Percentiles rank a stretch among this genome's conserved stretches.
Evolutionary conservation across 1,140 invertebrate species (phyloP).

Genomic region (Aphaenogaster floridana): DNA sequence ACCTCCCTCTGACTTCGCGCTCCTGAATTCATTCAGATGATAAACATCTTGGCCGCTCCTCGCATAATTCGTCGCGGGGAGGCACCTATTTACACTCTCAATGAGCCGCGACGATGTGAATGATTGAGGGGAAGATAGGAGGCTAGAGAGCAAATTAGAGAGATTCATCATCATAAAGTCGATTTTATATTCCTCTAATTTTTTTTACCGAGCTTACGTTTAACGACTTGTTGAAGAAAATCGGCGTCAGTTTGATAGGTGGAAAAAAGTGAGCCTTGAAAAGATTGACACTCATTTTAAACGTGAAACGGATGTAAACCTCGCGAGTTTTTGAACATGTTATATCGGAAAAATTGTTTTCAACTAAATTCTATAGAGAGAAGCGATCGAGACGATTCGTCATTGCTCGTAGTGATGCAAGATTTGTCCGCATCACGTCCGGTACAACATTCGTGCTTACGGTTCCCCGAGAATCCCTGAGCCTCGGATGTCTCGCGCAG

Average conservation of each 20-base stretch:
- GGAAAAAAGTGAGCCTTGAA: background rate
- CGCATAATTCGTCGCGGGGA: constrained; percentile 76
- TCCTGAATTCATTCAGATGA: constrained; percentile 79
- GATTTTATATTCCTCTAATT: background rate
- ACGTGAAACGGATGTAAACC: background rate
- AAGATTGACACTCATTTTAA: background rate
- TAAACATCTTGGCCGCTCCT: constrained; percentile 80
- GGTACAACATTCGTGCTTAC: constrained; percentile 56
- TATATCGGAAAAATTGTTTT: background rate
- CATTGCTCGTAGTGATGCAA: constrained; percentile 48
- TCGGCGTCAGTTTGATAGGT: background rate
- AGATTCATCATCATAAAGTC: constrained; percentile 5
- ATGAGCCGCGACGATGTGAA: constrained; percentile 72
- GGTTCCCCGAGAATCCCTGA: constrained; percentile 44
- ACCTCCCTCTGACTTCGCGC: constrained; percentile 64
- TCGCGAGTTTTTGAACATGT: background rate
- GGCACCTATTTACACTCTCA: constrained; percentile 77
- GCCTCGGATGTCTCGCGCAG: constrained; percentile 81
- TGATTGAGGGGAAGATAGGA: constrained; percentile 48
- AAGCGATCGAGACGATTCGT: background rate
- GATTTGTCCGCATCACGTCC: constrained; percentile 63
- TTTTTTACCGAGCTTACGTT: background rate
- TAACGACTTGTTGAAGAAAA: background rate
- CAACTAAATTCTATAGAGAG: background rate
- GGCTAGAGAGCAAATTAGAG: background rate